Conservation (phyloP, 2,113 vertebrate genomes). For the Caranx melampygus region DNA sequence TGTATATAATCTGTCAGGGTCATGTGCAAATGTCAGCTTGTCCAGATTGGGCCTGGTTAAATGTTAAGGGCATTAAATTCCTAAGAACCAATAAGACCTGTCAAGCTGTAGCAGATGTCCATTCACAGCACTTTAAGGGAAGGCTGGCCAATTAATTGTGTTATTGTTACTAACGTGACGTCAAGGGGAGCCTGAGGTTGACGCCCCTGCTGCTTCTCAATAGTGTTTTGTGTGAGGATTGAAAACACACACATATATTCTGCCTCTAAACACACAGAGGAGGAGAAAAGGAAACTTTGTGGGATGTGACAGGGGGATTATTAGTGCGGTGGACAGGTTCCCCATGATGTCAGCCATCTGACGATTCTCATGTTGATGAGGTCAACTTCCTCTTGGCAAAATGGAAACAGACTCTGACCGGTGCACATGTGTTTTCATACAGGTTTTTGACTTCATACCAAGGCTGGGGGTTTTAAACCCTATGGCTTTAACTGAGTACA, state of each 20-base stretch:
- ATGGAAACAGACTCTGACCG: constrained; percentile 51
- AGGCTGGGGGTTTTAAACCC: neutral
- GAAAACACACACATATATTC: constrained; percentile 47
- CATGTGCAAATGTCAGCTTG: constrained; percentile 60
- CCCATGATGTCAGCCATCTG: constrained; percentile 71
- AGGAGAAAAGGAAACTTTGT: constrained; percentile 47
- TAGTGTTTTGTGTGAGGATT: constrained; percentile 53
- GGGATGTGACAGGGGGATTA: constrained; percentile 49
- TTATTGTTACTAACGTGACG: constrained; percentile 59
- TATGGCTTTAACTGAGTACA: neutral
- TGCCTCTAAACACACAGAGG: constrained; percentile 35
- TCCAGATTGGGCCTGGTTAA: constrained; percentile 44
- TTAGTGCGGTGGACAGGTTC: constrained; percentile 42
- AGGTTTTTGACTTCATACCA: constrained; percentile 1
- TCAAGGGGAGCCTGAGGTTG: constrained; percentile 48
- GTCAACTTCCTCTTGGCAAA: constrained; percentile 71
- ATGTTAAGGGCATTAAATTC: constrained; percentile 58
- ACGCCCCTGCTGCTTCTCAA: constrained; percentile 40
- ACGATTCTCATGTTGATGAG: constrained; percentile 70
- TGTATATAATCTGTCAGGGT: constrained; percentile 43
- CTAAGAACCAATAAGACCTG: constrained; percentile 54
- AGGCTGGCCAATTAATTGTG: constrained; percentile 35
- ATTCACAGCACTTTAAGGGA: constrained; percentile 47
- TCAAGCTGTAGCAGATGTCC: constrained; percentile 48
- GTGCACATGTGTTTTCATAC: constrained; percentile 22